Evolutionary conservation across 2,113 vertebrate genomes (phyloP).

Genomic region (Pomatorhinus ruficollis): DNA sequence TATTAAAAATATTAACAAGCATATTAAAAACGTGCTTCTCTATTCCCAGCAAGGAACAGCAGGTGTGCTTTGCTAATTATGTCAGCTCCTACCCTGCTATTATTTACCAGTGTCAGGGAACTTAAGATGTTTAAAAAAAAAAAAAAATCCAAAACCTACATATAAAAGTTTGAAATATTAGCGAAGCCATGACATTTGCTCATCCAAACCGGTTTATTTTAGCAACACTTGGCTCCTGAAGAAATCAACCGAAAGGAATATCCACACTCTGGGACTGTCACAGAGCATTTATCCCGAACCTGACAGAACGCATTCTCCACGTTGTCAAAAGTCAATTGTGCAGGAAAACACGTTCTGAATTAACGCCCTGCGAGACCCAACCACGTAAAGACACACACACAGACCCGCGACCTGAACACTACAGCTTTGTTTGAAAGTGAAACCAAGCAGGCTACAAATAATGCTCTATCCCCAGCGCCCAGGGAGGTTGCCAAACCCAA

Average conservation of each 20-base stretch:
- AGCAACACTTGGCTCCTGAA: not conserved
- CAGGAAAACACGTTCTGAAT: not conserved
- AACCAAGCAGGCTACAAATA: conserved; percentile 44
- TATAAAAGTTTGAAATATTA: not conserved
- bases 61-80: conserved; percentile 21
- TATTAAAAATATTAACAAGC: not conserved
- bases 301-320: not conserved
- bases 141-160: not conserved
- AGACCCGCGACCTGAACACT: conserved; percentile 21
- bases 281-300: not conserved
- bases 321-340: not conserved
- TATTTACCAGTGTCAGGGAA: not conserved
- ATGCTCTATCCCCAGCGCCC: not conserved
- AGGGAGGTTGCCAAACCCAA: not conserved
- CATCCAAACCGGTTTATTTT: conserved; percentile 17
- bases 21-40: not conserved
- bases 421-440: conserved; percentile 59
- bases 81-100: not conserved
- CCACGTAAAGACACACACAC: not conserved
- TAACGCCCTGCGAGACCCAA: not conserved
- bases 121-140: not conserved
- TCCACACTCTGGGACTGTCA: not conserved
- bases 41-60: not conserved
- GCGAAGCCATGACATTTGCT: not conserved
- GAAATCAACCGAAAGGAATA: not conserved